Evolutionary conservation across 2,113 vertebrate species (phyloP), one percentile per base, ranked within the genome.

Genomic region (Bombycilla garrulus): DNA sequence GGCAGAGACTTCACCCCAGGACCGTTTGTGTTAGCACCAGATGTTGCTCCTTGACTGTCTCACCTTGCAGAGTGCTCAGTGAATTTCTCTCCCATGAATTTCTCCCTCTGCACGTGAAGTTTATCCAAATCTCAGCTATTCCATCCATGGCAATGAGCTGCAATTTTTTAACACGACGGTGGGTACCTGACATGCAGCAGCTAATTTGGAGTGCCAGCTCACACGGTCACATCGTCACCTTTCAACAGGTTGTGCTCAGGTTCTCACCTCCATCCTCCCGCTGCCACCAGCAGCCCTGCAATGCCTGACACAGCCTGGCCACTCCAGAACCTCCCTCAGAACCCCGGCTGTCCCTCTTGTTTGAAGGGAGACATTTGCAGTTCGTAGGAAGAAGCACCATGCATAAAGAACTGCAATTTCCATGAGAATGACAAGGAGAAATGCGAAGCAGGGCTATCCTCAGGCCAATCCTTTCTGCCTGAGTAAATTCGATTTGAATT

Each of bases 401-500:
- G 97, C 95, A 97, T 96, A 86, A 96, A 96, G 95, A 96, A 81
- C 60, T 47, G 53, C 72, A 58, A 96, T 97, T 97, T 97, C 88
- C 97, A 96, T 95, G 95, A 97, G 96, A 97, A 98, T 91, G 97
- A 92, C 95, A 95, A 77, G 94, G 92, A 65, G 9, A 93, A 96
- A 65, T 2, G 19, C 3, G 33, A 94, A 94, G 94, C 81, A 64
- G 95, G 89, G 92, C 94, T 97, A 26, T 92, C 97, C 97, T 84
- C 81, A 22, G 97, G 97, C 97, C 94, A 92, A 82, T 92, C 91
- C 96, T 96, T 97, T 97, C 97, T 97, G 97, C 97, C 94, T 93
- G 89, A 97, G 91, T 87, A 93, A 97, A 88, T 97, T 97, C n/a
- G 23, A 96, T 98, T 95, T 97, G 97, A 98, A 97, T 98, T 97